phyloP scores from a whole-genome alignment of 1,140 invertebrate species.

The Bombus soroeensis region DNA sequence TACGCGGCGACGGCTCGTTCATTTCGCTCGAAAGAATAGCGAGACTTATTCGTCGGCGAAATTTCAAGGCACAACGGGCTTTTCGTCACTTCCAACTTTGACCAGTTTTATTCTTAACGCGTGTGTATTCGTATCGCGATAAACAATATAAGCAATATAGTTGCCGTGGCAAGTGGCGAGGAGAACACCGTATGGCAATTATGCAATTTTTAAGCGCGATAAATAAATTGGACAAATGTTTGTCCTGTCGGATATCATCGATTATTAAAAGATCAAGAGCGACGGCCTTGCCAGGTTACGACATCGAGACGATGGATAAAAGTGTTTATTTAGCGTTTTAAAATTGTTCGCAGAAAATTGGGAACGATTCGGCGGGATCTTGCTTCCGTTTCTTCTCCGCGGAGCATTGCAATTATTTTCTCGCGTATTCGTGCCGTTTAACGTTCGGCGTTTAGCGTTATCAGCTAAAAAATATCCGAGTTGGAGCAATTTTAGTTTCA shows the following conservation, averaged over 20 bases:
- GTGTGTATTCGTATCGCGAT: too few species aligned
- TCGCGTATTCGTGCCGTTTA: background rate
- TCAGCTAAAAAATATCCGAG: background rate
- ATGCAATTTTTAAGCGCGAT: too few species aligned
- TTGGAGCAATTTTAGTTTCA: background rate
- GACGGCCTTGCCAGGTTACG: background rate
- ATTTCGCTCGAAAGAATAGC: slow-evolving; percentile 37
- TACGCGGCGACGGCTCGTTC: slow-evolving; percentile 7
- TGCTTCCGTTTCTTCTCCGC: background rate
- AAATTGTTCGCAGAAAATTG: background rate
- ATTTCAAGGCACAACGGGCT: slow-evolving; percentile 59
- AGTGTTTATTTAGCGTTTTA: background rate
- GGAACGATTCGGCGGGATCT: background rate
- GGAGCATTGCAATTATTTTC: background rate
- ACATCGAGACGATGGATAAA: background rate
- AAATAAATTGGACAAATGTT: background rate
- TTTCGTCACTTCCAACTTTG: slow-evolving; percentile 22
- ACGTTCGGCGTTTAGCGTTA: too few species aligned
- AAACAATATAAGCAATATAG: too few species aligned
- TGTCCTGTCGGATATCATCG: background rate
- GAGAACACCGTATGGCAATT: too few species aligned
- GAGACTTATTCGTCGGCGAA: slow-evolving; percentile 48
- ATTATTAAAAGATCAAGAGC: background rate
- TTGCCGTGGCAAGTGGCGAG: too few species aligned
- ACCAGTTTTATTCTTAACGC: background rate